Percentiles rank a stretch among this genome's conserved stretches.
Evolutionary conservation across 2,888 invertebrate species (phyloP).

Genomic region (Eristalis intricaria): DNA sequence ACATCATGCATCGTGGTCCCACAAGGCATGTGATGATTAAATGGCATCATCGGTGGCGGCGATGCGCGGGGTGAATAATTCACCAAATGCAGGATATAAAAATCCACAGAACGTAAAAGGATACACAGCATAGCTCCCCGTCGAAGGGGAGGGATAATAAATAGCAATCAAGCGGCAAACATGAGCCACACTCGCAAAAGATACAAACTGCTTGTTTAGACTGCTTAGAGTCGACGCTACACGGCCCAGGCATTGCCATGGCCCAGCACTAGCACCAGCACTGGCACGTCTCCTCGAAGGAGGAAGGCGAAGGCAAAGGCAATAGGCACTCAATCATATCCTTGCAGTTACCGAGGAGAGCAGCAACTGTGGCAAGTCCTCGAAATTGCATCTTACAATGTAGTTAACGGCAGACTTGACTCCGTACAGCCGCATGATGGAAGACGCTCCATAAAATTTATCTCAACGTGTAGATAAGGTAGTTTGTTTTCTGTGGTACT

Average conservation of each 20-base stretch:
- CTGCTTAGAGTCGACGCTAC: slow-evolving; percentile 32
- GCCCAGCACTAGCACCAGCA: neutral
- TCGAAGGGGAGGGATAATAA: slow-evolving; percentile 38
- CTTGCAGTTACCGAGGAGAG: slow-evolving; percentile 18
- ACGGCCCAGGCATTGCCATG: neutral
- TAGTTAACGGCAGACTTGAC: slow-evolving; percentile 31
- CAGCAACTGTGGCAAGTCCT: slow-evolving; percentile 25
- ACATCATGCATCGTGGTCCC: slow-evolving; percentile 3
- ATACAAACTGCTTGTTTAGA: slow-evolving; percentile 25
- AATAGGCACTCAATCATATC: slow-evolving; percentile 55
- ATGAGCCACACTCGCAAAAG: slow-evolving; percentile 40
- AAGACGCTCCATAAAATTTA: slow-evolving; percentile 65
- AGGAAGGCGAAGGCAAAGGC: neutral
- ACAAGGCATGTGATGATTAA: neutral
- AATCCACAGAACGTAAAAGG: neutral
- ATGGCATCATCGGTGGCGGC: neutral
- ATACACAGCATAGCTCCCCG: neutral
- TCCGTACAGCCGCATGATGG: slow-evolving; percentile 48
- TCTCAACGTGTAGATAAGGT: slow-evolving; percentile 59
- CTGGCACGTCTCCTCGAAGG: neutral
- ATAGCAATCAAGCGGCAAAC: slow-evolving; percentile 51
- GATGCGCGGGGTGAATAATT: neutral
- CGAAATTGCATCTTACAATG: slow-evolving; percentile 57
- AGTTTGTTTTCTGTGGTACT: slow-evolving; percentile 19
- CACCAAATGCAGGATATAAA: no score